Base-by-base conservation (phyloP, 2,888 invertebrate species). In the Platerodrilus igneus region DNA sequence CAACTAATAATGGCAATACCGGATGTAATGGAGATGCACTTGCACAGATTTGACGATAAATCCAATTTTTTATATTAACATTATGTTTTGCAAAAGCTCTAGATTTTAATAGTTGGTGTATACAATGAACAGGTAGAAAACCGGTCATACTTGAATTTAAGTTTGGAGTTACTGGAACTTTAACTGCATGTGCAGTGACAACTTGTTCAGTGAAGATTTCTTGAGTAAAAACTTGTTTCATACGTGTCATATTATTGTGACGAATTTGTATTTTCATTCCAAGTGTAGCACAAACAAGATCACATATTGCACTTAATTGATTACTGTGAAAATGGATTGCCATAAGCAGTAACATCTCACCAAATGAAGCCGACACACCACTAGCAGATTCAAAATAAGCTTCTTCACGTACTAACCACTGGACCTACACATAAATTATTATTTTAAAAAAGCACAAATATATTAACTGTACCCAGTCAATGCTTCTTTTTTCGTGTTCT, bases 201-300 rank as follows among this genome's bases (percentile, higher is more conserved):
- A 92, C 90, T 76, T 95, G 93, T 67, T 96, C 96, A 0, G 94
- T 94, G 62, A 96, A 96, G 50, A 97, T 88, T 64, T 96, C 95
- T 60, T 93, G 92, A 0, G 90, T 94, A 62, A 97, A 96, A 18
- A 96, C 86, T 60, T 88, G 87, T 63, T 92, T 93, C 70, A 93
- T 88, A 36, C 89, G 75, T 1, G 85, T 85, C 52, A 92, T 81
- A 55, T 88, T 90, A 58, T 90, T 92, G 7, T 88, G 85, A 17
- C 92, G 71, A 26, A 87, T 86, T 0, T 86, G 84, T 43, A 93
- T 86, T 63, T 95, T 92, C 92, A 97, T 94, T 15, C 94, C 93
- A 2, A 97, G 71, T 1, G 93, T 94, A 2, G 92, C 83, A 58
- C 92, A 93, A 0, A 96, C 93, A 21, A 96, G 72, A 59, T 96